Percentiles rank a stretch among this genome's conserved stretches.
Evolutionary conservation across 2,113 vertebrate species (phyloP).

Genomic region (Fregata magnificens): DNA sequence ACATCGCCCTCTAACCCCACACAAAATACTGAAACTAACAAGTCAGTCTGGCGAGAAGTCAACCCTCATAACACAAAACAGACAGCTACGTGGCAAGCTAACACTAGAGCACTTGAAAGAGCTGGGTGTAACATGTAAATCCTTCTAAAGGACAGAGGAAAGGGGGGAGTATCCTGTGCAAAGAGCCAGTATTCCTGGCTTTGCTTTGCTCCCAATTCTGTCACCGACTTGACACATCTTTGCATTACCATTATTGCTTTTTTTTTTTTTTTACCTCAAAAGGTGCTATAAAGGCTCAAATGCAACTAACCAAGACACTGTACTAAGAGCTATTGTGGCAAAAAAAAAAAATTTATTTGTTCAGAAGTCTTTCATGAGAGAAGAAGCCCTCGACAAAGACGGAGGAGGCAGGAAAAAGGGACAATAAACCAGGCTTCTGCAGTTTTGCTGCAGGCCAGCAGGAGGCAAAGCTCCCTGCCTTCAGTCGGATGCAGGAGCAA

Average conservation of each 20-base stretch:
- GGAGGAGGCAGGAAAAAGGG: background rate
- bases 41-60: background rate
- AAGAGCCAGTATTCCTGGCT: background rate
- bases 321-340: background rate
- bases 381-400: background rate
- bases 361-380: background rate
- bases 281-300: background rate
- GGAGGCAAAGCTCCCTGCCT: slow-evolving; percentile 39
- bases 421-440: background rate
- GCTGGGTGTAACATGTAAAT: background rate
- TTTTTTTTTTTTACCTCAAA: background rate
- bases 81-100: background rate
- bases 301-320: background rate
- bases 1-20: background rate
- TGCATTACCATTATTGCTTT: background rate
- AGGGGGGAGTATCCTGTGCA: background rate
- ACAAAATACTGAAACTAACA: background rate
- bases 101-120: background rate
- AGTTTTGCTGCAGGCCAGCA: slow-evolving; percentile 15
- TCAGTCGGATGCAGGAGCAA: background rate
- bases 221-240: background rate
- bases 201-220: background rate
- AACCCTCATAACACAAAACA: background rate
- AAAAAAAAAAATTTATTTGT: background rate
- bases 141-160: background rate